Conservation (phyloP, 2,888 invertebrate genomes). For the Embidobia sp. region DNA sequence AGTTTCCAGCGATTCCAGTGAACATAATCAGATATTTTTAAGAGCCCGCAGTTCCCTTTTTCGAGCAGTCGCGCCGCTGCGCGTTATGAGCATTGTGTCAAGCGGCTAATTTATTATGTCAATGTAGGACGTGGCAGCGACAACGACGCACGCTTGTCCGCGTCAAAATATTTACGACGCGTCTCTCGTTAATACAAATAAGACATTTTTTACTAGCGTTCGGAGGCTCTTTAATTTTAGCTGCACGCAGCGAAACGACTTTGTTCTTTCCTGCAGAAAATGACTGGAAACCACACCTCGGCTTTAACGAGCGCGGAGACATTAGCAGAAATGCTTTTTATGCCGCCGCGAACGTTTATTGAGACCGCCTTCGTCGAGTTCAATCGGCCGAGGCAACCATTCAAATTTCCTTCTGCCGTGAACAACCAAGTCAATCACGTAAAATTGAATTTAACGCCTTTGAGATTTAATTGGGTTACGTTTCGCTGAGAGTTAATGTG, state of each 20-base stretch:
- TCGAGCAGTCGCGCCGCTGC: constrained; percentile 39
- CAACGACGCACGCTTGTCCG: constrained; percentile 30
- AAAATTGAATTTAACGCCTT: constrained; percentile 44
- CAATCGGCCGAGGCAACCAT: constrained; percentile 24
- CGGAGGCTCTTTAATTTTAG: constrained; percentile 29
- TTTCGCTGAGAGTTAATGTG: too few species aligned
- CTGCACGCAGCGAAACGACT: constrained; percentile 3
- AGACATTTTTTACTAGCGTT: constrained; percentile 10
- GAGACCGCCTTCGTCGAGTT: constrained; percentile 15
- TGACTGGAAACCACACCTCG: constrained; percentile 20
- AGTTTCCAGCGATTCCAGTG: too few species aligned
- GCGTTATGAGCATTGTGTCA: constrained; percentile 46
- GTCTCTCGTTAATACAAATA: constrained; percentile 35
- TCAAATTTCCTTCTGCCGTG: constrained; percentile 36
- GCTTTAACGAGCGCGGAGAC: constrained; percentile 14
- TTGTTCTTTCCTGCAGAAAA: constrained; percentile 22
- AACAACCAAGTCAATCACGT: constrained; percentile 29
- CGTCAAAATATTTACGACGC: constrained; percentile 46
- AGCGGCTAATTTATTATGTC: constrained; percentile 38
- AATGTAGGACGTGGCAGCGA: constrained; percentile 43
- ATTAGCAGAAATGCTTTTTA: constrained; percentile 15
- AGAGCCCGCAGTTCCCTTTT: constrained; percentile 31
- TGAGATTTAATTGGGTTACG: too few species aligned
- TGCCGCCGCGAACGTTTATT: constrained; percentile 14
- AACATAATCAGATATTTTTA: constrained; percentile 20